phyloP scores from a whole-genome alignment of 2,888 invertebrate genomes.

The Oligia strigilis region DNA sequence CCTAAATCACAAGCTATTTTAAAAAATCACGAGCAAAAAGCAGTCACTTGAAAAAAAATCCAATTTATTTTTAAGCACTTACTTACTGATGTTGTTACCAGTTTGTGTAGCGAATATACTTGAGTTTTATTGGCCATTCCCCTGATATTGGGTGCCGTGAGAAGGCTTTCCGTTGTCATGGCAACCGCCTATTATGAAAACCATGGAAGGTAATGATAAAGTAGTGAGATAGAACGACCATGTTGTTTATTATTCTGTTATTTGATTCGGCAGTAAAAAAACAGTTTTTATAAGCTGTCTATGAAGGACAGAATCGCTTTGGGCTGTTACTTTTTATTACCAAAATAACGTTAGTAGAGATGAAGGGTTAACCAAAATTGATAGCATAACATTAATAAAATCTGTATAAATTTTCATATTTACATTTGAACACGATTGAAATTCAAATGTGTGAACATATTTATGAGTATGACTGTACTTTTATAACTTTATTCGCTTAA shows the following conservation, averaged over 20 bases:
- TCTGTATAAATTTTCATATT: constrained; percentile 53
- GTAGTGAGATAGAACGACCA: constrained; percentile 47
- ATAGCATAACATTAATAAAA: constrained; percentile 51
- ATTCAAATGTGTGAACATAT: constrained; percentile 61
- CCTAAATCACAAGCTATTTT: constrained; percentile 45
- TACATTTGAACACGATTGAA: constrained; percentile 48
- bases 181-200: constrained; percentile 65
- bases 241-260: constrained; percentile 48
- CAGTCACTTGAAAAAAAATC: constrained; percentile 67
- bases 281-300: constrained; percentile 18
- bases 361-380: constrained; percentile 46
- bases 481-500: constrained; percentile 53
- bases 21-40: constrained; percentile 61
- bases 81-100: constrained; percentile 64
- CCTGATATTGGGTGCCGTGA: constrained; percentile 79
- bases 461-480: constrained; percentile 55
- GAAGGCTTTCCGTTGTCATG: constrained; percentile 72
- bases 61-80: constrained; percentile 75
- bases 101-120: constrained; percentile 77
- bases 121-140: constrained; percentile 84
- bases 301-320: constrained; percentile 5
- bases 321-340: constrained; percentile 45
- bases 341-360: constrained; percentile 42
- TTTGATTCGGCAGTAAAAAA: constrained; percentile 43
- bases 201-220: constrained; percentile 61